A percentile compares a stretch with the other conserved stretches of the same genome.
Conservation (phyloP, 1,140 invertebrate species). For the Drosophila kikkawai region DNA sequence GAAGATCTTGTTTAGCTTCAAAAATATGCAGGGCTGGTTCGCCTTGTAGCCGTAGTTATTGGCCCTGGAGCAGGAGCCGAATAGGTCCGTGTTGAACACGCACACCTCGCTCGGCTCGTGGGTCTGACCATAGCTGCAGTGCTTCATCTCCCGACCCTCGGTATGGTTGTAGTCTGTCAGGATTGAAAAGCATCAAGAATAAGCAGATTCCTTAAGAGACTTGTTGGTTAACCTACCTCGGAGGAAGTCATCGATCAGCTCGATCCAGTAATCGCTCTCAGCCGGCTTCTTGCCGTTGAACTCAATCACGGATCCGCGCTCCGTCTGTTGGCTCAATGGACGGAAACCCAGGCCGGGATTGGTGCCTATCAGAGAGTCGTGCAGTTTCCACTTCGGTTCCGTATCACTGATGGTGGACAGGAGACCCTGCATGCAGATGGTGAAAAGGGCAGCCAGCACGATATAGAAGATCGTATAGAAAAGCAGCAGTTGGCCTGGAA, state of each 20-base stretch:
- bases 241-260: slow-evolving; percentile 89
- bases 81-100: slow-evolving; percentile 88
- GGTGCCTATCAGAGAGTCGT: slow-evolving; percentile 92
- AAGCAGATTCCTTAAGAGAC: neutral
- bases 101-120: slow-evolving; percentile 89
- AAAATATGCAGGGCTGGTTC: slow-evolving; percentile 92
- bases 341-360: slow-evolving; percentile 96
- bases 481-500: slow-evolving; percentile 89
- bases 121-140: slow-evolving; percentile 88
- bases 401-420: slow-evolving; percentile 89
- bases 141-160: slow-evolving; percentile 88
- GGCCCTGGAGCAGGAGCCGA: slow-evolving; percentile 88
- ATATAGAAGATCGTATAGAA: slow-evolving; percentile 96
- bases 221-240: slow-evolving; percentile 87
- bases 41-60: slow-evolving; percentile 90
- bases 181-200: neutral
- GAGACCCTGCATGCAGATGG: slow-evolving; percentile 92
- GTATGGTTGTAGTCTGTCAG: slow-evolving; percentile 85
- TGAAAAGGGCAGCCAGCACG: slow-evolving; percentile 91
- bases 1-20: slow-evolving; percentile 94
- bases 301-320: slow-evolving; percentile 94
- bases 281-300: slow-evolving; percentile 89
- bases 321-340: slow-evolving; percentile 90
- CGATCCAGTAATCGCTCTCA: slow-evolving; percentile 89
- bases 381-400: slow-evolving; percentile 90